Evolutionary conservation across 2,888 invertebrate genomes (phyloP).

Genomic region (Rotaria sp.): DNA sequence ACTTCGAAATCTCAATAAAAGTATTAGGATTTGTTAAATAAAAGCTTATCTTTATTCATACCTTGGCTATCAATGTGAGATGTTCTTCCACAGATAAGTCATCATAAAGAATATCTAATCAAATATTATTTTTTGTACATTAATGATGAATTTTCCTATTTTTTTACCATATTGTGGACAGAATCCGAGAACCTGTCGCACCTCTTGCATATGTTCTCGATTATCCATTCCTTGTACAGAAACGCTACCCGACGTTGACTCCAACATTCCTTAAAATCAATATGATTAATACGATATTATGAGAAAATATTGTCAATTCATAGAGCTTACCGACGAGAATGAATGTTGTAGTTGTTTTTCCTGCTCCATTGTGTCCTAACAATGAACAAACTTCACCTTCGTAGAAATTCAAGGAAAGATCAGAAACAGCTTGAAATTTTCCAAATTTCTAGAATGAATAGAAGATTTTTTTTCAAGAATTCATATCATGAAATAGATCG

Average conservation of each 20-base stretch:
- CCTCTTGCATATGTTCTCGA: conserved; percentile 29
- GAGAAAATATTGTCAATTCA: too few relatives aligned
- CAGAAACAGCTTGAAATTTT: conserved; percentile 7
- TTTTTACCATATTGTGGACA: conserved; percentile 32
- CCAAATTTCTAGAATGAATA: conserved; percentile 6
- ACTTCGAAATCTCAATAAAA: too few relatives aligned
- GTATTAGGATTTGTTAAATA: too few relatives aligned
- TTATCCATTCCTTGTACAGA: conserved; percentile 28
- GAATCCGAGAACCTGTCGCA: neutral
- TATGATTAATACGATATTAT: neutral
- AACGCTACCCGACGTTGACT: neutral
- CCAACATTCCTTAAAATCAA: neutral
- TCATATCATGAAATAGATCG: too few relatives aligned
- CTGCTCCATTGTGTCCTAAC: conserved; percentile 54
- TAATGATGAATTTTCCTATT: too few relatives aligned
- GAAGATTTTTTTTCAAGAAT: too few relatives aligned
- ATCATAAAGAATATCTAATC: conserved; percentile 6
- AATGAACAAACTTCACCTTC: too few relatives aligned
- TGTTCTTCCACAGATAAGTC: conserved; percentile 25
- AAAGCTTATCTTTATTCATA: too few relatives aligned
- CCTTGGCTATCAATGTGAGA: neutral
- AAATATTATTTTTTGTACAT: too few relatives aligned
- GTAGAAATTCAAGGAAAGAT: conserved; percentile 47
- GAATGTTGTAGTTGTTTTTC: conserved; percentile 52
- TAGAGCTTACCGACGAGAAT: conserved; percentile 46